Conservation (phyloP, 2,113 vertebrate species). For the Mirounga angustirostris region DNA sequence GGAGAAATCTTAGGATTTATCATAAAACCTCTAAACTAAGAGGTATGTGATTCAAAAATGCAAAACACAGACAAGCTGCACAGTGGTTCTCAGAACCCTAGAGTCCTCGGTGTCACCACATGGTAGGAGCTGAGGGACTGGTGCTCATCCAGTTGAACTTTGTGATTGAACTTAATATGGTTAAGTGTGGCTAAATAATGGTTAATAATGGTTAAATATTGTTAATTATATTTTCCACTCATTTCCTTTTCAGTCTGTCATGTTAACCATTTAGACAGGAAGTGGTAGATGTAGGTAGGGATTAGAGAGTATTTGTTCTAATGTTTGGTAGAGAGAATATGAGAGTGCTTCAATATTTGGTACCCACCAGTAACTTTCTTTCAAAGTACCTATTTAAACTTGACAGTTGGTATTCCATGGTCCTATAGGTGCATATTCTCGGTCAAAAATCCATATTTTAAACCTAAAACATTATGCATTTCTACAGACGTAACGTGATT, state of each 20-base stretch:
- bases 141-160: background rate
- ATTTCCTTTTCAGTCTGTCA: background rate
- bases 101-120: background rate
- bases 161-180: background rate
- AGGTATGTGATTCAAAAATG: background rate
- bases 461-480: background rate
- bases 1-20: background rate
- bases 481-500: background rate
- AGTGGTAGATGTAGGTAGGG: background rate
- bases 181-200: background rate
- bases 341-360: background rate
- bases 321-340: background rate
- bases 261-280: background rate
- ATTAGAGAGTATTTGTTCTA: background rate
- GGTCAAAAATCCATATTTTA: slow-evolving; percentile 9
- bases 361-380: background rate
- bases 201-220: background rate
- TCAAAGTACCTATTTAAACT: background rate
- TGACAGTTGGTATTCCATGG: background rate
- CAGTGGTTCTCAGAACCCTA: background rate
- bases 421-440: background rate
- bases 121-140: background rate
- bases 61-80: background rate
- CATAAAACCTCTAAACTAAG: background rate
- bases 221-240: background rate